Evolutionary conservation across 2,888 invertebrate genomes (phyloP).

Genomic region (Nomada flava): DNA sequence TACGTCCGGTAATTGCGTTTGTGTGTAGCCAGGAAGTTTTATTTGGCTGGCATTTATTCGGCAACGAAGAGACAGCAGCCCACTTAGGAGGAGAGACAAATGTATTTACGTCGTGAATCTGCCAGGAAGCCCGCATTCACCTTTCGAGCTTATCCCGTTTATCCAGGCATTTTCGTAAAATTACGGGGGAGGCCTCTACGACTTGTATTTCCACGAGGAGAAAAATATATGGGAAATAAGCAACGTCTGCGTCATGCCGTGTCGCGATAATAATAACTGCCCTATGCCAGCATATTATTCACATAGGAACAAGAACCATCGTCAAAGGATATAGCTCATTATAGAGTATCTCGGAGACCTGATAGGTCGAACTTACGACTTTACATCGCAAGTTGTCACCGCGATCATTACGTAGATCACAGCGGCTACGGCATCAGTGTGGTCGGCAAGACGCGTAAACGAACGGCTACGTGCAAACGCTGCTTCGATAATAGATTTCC

Average conservation of each 20-base stretch:
- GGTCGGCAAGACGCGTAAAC: constrained; percentile 68
- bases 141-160: constrained; percentile 73
- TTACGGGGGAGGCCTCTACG: constrained; percentile 58
- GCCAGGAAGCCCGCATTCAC: constrained; percentile 72
- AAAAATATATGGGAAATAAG: constrained; percentile 13
- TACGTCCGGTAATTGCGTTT: constrained; percentile 79
- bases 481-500: constrained; percentile 74
- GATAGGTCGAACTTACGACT: constrained; percentile 4
- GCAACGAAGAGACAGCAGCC: constrained; percentile 78
- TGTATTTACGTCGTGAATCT: constrained; percentile 77
- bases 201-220: constrained; percentile 34
- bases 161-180: constrained; percentile 71
- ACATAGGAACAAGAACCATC: too few species aligned
- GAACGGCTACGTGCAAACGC: constrained; percentile 74
- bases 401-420: constrained; percentile 38
- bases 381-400: constrained; percentile 35
- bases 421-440: constrained; percentile 49
- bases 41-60: constrained; percentile 80
- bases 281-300: too few species aligned
- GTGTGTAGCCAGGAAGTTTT: constrained; percentile 79
- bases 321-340: too few species aligned
- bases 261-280: constrained; percentile 14
- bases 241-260: background rate
- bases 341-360: too few species aligned
- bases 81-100: constrained; percentile 79